Evolutionary conservation across 2,888 invertebrate genomes (phyloP), one percentile per base, ranked within the genome.

Genomic region (Ptilodon capucinus): DNA sequence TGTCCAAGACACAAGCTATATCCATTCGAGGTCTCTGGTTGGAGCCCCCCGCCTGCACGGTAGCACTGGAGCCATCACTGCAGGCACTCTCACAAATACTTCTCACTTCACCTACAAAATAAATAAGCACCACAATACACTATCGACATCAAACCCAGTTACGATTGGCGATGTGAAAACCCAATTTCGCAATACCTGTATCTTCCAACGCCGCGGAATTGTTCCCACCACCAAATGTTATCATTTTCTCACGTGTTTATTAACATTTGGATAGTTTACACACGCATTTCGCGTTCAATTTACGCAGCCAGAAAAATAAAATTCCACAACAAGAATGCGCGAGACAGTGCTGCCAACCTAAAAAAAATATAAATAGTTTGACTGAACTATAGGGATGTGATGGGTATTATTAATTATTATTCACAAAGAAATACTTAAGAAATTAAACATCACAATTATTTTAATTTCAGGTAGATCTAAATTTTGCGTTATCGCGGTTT

Each of bases 1-100:
- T 83, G 88, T 97, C 97, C 66, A 97, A 92, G 57, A 97, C 95
- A 87, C 97, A 97, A 43, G 95, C 97, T 54, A 98, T 96, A 81
- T 97, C 97, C 96, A 97, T 97, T 64, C 93, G 93, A 18, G 95
- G 94, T 61, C 94, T 76, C 54, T 83, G 84, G 61, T 83, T 88
- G 1, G 80, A 66, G 23, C 71, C 79, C 40, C 85, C 83, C 14
- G 88, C 74, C 63, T 91, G 91, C 28, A 91, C 86, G 5, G 91
- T 91, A 32, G 91, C 87, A 58, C 78, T 88, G n/a, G 91, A 91
- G 9, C 91, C 91, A 88, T 91, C 91, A 57, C 91, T 91, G 68
- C 91, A 90, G 43, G 91, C 76, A 76, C 91, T 91, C 66, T 91
- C 91, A 71, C 91, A 91, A 68, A 91, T 88, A 72, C 91, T 91